Evolutionary conservation across 1,140 invertebrate species (phyloP), one percentile per base, ranked within the genome.

Genomic region (Tetramorium parvispinum): DNA sequence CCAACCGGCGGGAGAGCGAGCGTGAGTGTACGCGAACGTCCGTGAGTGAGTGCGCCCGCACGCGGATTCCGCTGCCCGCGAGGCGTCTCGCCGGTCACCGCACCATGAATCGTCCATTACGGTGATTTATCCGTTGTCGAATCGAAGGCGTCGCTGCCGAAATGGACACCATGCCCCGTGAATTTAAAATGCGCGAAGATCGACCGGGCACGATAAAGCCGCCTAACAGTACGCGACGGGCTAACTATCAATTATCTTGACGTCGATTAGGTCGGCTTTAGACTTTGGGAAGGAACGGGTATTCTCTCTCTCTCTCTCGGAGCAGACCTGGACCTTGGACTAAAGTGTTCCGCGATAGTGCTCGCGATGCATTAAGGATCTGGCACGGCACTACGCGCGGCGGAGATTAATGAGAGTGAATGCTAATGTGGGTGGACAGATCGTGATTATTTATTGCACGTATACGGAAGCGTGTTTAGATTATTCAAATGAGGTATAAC

Each of bases 181-280:
- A 91, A 91, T 91, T 86, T 90, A 76, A 91, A 91, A 88, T 75
- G 83, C 78, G 77, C 83, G 53, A 90, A 85, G 89, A 91, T 91
- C 89, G 40, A 40, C 43, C 40, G 6, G 40, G 7, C 46, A 5
- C 24, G 89, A 91, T 91, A 88, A 32, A 59, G 18, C 27, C 40
- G 37, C 70, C 75, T 89, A 89, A 89, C 88, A 89, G 88, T 89
- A 89, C 71, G 73, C 85, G 81, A 43, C 66, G 46, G 16, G 57
- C 24, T 75, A 89, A 87, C 88, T 87, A 89, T 89, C 88, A 89
- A 89, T 89, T 89, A 89, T 88, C 10, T 16, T 27, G 27, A 66
- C 40, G 27, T 68, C 79, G 68, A 53, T 13, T 63, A 65, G 57
- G 6, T 49, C 27, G 53, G 24, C 32, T 32, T 32, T 32, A 43